Conservation (phyloP, 2,888 invertebrate species). For the Pristionchus arcanus region DNA sequence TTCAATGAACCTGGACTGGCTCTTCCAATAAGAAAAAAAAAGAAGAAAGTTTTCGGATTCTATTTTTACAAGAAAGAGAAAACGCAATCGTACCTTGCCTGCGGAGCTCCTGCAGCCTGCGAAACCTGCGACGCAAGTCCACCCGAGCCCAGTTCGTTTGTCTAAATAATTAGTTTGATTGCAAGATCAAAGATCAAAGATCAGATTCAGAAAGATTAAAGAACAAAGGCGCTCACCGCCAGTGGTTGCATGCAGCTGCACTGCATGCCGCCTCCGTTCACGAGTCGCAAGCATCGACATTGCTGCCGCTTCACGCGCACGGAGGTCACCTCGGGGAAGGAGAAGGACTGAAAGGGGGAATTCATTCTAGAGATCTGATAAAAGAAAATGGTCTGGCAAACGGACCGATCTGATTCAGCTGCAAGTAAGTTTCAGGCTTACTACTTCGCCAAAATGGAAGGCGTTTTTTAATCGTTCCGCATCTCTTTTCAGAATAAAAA, state of each 20-base stretch:
- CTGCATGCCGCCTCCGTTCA: constrained; percentile 62
- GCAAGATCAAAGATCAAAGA: not conserved
- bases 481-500: no score
- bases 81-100: constrained; percentile 3
- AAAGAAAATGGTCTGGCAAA: no score
- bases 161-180: not conserved
- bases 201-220: not conserved
- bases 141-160: constrained; percentile 6
- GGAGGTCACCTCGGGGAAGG: constrained; percentile 45
- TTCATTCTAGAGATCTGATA: no score
- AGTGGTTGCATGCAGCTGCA: constrained; percentile 53
- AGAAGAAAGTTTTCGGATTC: no score
- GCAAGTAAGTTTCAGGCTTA: no score
- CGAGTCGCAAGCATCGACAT: constrained; percentile 68
- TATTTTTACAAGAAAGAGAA: no score
- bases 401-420: no score
- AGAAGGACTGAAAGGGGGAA: constrained; percentile 16
- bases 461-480: no score
- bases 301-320: constrained; percentile 70
- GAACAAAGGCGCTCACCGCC: not conserved
- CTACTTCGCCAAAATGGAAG: no score
- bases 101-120: constrained; percentile 3
- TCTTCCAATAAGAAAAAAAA: no score
- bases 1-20: not conserved
- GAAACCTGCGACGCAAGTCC: constrained; percentile 46